phyloP scores from a whole-genome alignment of 2,113 vertebrate genomes.

The Acanthisitta chloris region DNA sequence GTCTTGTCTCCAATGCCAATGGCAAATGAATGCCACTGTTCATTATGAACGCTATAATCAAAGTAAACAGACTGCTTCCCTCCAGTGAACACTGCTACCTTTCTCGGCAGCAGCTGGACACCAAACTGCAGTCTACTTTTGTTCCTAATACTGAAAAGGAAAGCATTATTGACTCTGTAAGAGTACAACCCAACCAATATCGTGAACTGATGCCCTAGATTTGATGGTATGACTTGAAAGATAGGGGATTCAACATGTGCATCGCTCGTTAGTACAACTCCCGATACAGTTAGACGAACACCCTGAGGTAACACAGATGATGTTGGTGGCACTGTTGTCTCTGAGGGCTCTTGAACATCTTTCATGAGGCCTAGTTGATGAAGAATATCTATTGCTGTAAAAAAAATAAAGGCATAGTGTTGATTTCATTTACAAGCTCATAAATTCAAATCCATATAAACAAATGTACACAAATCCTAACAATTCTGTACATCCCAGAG shows the following conservation, averaged over 20 bases:
- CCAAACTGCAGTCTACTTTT: constrained; percentile 87
- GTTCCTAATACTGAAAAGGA: constrained; percentile 90
- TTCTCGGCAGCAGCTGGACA: constrained; percentile 86
- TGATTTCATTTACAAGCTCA: neutral
- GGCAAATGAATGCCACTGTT: constrained; percentile 85
- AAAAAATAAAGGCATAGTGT: constrained; percentile 54
- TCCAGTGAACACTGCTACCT: constrained; percentile 83
- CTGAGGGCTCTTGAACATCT: constrained; percentile 65
- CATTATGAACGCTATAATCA: constrained; percentile 85
- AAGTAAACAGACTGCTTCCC: constrained; percentile 85
- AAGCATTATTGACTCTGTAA: constrained; percentile 87
- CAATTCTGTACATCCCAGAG: neutral
- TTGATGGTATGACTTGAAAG: constrained; percentile 74
- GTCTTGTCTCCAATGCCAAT: constrained; percentile 76
- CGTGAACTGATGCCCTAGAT: constrained; percentile 80
- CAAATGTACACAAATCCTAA: neutral
- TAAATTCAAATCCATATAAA: neutral
- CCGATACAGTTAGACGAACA: constrained; percentile 71
- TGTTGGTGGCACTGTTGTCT: constrained; percentile 48
- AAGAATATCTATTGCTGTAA: constrained; percentile 90
- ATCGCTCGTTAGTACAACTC: constrained; percentile 78
- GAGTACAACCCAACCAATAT: constrained; percentile 87
- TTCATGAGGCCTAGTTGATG: constrained; percentile 83
- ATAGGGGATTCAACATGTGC: constrained; percentile 78
- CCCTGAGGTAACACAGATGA: constrained; percentile 71